Base-by-base conservation (phyloP, 2,888 invertebrate genomes). In the Dione juno region DNA sequence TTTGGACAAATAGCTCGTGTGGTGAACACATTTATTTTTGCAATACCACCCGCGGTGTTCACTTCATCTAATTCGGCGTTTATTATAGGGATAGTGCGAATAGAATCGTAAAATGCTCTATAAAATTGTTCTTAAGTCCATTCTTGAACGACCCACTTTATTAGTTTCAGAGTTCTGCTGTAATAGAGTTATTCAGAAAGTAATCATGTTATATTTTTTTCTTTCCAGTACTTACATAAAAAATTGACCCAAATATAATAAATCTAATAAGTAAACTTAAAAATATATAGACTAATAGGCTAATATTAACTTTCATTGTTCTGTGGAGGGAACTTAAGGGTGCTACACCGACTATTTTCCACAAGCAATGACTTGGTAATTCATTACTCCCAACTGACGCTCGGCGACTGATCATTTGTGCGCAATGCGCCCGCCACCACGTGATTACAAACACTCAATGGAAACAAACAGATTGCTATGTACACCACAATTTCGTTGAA, bases 51-150 rank as follows among this genome's bases (percentile, higher is more conserved):
- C 75, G 75, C 67, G 69, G 72, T 75, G 71, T 67, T 82, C 85
- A 84, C 87, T 88, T 84, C 86, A 85, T 89, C 85, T 86, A 87
- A 89, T 88, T 90, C 85, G 82, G 80, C 87, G 81, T 89, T 90
- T 90, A 89, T 87, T 82, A 87, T 83, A 71, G 80, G 87, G 83
- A 88, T 89, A 87, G 88, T 87, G 84, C 80, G 83, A 86, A 86
- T 85, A 82, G 83, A 86, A 84, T 84, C 86, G 82, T 91, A 90
- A 91, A 91, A 88, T 84, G 76, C 78, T 78, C 87, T 83, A 90
- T 91, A 89, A 91, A 91, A 86, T 78, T 76, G 80, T 79, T 85
- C 85, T 87, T 83, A 80, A 81, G 77, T 85, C 83, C 83, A 86
- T 82, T 84, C 82, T 87, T 82, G 80, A 82, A 82, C 83, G 80